These are phyloP conservation scores for Protaetia brevitarsis DNA, from an alignment of 1,140 invertebrate genomes.

Conservation along the genomic window DNA sequence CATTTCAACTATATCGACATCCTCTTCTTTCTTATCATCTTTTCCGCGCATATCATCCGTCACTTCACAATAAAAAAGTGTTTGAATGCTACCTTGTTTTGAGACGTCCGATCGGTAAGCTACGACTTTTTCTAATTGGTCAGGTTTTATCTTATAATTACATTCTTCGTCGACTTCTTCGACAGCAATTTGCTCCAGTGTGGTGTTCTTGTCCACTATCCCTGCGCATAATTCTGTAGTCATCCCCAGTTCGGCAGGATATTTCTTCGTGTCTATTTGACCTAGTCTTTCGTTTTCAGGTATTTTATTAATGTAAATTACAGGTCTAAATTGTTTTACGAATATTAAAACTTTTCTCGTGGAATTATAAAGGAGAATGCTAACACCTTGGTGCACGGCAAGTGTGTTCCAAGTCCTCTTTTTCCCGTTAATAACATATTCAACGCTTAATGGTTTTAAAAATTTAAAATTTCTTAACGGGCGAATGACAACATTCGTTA, in stretches of 20 bases:
- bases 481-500: conserved; percentile 36
- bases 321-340: conserved; percentile 87
- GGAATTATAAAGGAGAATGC: conserved; percentile 79
- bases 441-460: conserved; percentile 64
- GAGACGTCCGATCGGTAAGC: conserved; percentile 63
- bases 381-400: conserved; percentile 71
- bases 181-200: conserved; percentile 72
- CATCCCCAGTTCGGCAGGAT: conserved; percentile 69
- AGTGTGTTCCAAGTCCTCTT: conserved; percentile 67
- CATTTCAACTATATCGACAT: conserved; percentile 88
- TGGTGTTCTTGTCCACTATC: conserved; percentile 81
- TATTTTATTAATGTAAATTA: conserved; percentile 31
- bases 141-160: conserved; percentile 78
- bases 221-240: conserved; percentile 91
- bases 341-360: conserved; percentile 72
- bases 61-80: conserved; percentile 86
- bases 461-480: conserved; percentile 67
- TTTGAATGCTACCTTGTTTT: conserved; percentile 67
- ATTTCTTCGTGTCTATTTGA: conserved; percentile 64
- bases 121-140: conserved; percentile 67
- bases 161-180: conserved; percentile 90
- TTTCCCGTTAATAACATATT: conserved; percentile 64
- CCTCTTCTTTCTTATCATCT: conserved; percentile 81
- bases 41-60: conserved; percentile 77
- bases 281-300: conserved; percentile 51